phyloP scores from a whole-genome alignment of 2,113 vertebrate species.

The Chaenocephalus aceratus region DNA sequence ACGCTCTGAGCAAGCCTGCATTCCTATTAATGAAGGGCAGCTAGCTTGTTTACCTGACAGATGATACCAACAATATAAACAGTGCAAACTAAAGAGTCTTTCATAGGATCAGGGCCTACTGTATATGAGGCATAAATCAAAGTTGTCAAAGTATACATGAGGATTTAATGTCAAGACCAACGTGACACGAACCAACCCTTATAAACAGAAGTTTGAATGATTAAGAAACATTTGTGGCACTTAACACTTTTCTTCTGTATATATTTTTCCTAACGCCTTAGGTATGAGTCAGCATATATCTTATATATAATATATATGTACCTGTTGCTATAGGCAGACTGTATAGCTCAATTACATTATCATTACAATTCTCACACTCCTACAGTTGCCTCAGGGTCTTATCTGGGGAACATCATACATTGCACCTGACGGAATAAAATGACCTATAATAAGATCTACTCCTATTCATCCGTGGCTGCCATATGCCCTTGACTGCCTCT shows the following conservation, averaged over 20 bases:
- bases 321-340: not conserved
- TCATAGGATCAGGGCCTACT: not conserved
- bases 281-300: not conserved
- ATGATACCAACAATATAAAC: not conserved
- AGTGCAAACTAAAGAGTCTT: not conserved
- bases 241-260: not conserved
- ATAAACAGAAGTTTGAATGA: not conserved
- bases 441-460: not conserved
- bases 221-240: not conserved
- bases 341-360: not conserved
- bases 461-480: not conserved
- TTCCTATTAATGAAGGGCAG: not conserved
- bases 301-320: not conserved
- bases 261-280: not conserved
- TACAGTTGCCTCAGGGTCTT: not conserved
- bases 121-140: not conserved
- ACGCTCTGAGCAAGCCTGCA: not conserved
- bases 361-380: not conserved
- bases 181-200: not conserved
- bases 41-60: not conserved
- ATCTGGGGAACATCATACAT: not conserved
- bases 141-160: not conserved
- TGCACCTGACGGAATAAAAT: not conserved
- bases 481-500: not conserved
- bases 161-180: not conserved